phyloP scores from a whole-genome alignment of 2,113 vertebrate genomes.

The Forbesichthys agassizii region DNA sequence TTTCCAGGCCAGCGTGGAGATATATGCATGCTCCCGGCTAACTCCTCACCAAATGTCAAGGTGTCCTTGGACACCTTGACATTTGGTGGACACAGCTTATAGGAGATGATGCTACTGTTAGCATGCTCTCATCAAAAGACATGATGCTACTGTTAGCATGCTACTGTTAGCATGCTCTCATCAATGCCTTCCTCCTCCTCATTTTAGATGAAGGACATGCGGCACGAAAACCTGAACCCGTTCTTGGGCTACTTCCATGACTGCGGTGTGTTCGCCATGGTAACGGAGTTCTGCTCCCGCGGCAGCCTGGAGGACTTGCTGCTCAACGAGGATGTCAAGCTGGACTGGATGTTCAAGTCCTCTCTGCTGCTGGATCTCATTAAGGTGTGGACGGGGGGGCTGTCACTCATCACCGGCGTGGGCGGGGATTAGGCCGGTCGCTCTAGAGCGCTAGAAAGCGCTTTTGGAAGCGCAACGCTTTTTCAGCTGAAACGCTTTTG shows the following conservation, averaged over 20 bases:
- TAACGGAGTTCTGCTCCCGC: constrained; percentile 80
- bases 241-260: constrained; percentile 82
- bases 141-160: too few relatives aligned
- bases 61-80: too few relatives aligned
- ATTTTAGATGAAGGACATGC: constrained; percentile 80
- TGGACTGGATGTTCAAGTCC: constrained; percentile 87
- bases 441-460: too few relatives aligned
- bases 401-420: neutral
- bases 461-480: too few relatives aligned
- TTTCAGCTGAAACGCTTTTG: too few relatives aligned
- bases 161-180: too few relatives aligned
- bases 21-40: too few relatives aligned
- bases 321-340: constrained; percentile 77
- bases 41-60: too few relatives aligned
- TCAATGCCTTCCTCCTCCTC: neutral
- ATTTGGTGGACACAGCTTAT: too few relatives aligned
- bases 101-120: too few relatives aligned
- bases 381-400: constrained; percentile 67
- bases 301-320: constrained; percentile 81
- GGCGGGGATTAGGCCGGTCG: neutral
- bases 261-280: constrained; percentile 79
- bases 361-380: constrained; percentile 81
- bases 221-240: constrained; percentile 80
- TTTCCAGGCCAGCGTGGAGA: too few relatives aligned
- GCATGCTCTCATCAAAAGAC: too few relatives aligned